A percentile compares a stretch with the other conserved stretches of the same genome.
These are phyloP conservation scores for Pteromalus puparum DNA, from an alignment of 1,140 invertebrate genomes.

Conservation along the genomic window DNA sequence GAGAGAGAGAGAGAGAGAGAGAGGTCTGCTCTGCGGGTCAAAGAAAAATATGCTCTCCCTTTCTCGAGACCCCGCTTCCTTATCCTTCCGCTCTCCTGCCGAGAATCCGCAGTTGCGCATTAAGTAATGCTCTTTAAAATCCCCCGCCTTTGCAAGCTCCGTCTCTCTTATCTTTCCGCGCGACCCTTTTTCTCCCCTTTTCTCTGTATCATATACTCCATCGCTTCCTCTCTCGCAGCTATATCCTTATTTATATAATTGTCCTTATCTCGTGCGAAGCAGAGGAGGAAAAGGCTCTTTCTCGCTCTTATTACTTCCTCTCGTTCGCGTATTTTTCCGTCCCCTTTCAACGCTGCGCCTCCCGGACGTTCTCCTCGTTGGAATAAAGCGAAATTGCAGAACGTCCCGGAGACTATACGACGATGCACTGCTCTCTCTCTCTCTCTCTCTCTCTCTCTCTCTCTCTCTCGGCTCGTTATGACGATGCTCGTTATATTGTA, in stretches of 20 bases:
- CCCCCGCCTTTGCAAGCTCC: slow-evolving; percentile 12
- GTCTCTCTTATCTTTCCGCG: slow-evolving; percentile 44
- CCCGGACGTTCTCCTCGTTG: not conserved
- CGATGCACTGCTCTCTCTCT: not conserved
- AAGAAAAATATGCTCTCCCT: slow-evolving; percentile 45
- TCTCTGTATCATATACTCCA: slow-evolving; percentile 2
- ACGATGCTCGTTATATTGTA: slow-evolving; percentile 1
- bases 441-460: too few relatives aligned
- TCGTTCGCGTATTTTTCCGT: slow-evolving; percentile 11
- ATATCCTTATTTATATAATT: slow-evolving; percentile 35
- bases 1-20: not conserved
- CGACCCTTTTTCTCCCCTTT: not conserved
- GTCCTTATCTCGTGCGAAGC: slow-evolving; percentile 38
- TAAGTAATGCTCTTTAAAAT: slow-evolving; percentile 40
- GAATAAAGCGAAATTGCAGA: slow-evolving; percentile 9
- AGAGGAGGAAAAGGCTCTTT: slow-evolving; percentile 1
- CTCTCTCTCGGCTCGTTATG: not conserved
- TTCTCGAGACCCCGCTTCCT: not conserved
- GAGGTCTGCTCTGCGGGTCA: not conserved
- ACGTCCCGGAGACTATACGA: not conserved
- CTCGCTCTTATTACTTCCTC: slow-evolving; percentile 21
- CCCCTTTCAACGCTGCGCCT: not conserved
- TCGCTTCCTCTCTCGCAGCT: not conserved
- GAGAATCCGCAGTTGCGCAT: slow-evolving; percentile 23
- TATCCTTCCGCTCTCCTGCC: not conserved